phyloP scores from a whole-genome alignment of 1,140 invertebrate genomes.

The Caenorhabditis tropicalis region DNA sequence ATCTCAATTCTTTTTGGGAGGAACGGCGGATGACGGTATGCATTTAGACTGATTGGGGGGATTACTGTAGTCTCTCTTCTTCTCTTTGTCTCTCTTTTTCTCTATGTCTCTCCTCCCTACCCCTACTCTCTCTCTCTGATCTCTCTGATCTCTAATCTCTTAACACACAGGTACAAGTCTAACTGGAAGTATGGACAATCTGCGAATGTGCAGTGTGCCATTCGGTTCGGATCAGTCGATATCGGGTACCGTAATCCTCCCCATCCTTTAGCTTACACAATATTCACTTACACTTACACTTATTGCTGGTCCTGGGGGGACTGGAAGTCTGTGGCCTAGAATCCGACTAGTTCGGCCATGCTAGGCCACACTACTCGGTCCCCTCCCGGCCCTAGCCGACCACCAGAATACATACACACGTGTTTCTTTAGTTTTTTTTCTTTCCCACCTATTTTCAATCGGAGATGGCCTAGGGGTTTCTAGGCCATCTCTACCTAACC shows the following conservation, averaged over 20 bases:
- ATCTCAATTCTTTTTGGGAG: slow-evolving; percentile 59
- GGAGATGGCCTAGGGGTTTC: too few relatives aligned
- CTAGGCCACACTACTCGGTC: too few relatives aligned
- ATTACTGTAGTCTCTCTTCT: neutral
- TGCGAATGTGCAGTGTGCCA: slow-evolving; percentile 67
- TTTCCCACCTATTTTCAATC: neutral
- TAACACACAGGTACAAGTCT: slow-evolving; percentile 43
- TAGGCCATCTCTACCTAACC: too few relatives aligned
- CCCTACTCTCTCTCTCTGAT: too few relatives aligned
- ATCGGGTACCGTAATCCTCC: slow-evolving; percentile 43
- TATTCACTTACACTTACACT: too few relatives aligned
- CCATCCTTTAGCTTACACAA: too few relatives aligned
- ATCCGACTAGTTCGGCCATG: too few relatives aligned
- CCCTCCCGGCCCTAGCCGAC: too few relatives aligned
- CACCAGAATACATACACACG: too few relatives aligned
- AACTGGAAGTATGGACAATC: slow-evolving; percentile 63
- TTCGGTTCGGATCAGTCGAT: slow-evolving; percentile 65
- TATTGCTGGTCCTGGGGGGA: too few relatives aligned
- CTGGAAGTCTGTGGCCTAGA: too few relatives aligned
- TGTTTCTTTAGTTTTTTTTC: neutral
- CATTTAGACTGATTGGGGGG: neutral
- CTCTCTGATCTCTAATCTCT: slow-evolving; percentile 38
- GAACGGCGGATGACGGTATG: slow-evolving; percentile 65
- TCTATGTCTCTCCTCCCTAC: neutral
- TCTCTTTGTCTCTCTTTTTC: neutral